A percentile compares a stretch with the other conserved stretches of the same genome.
Conservation (phyloP, 2,113 vertebrate species). For the Pao palembangensis region DNA sequence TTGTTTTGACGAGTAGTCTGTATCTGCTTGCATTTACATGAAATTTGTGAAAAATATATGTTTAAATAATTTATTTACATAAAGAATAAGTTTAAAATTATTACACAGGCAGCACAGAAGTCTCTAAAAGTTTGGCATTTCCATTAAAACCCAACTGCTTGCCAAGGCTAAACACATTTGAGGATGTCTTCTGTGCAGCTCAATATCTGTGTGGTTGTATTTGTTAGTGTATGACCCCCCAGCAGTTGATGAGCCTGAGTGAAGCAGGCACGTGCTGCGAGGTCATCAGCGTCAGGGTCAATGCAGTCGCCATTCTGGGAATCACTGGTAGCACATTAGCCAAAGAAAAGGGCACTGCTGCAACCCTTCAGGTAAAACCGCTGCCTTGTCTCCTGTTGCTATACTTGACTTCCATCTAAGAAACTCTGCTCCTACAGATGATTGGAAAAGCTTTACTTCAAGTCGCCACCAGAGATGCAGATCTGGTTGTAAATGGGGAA, state of each 20-base stretch:
- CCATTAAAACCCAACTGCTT: neutral
- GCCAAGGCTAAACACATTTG: slow-evolving; percentile 1
- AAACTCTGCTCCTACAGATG: slow-evolving; percentile 70
- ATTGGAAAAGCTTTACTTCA: slow-evolving; percentile 89
- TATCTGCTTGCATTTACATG: no score
- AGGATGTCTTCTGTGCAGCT: slow-evolving; percentile 7
- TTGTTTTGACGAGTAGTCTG: no score
- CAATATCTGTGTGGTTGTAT: slow-evolving; percentile 3
- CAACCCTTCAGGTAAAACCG: slow-evolving; percentile 83
- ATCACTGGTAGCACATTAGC: slow-evolving; percentile 91
- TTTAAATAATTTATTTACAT: no score
- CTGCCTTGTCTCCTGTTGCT: neutral
- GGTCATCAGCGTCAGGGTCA: slow-evolving; percentile 83
- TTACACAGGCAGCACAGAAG: no score
- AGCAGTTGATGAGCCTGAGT: slow-evolving; percentile 87
- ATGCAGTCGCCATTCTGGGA: slow-evolving; percentile 89
- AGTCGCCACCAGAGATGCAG: slow-evolving; percentile 81
- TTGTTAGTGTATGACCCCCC: slow-evolving; percentile 83
- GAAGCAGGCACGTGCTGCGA: slow-evolving; percentile 80
- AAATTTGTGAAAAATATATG: no score
- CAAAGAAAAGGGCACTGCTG: slow-evolving; percentile 79
- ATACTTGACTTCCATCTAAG: slow-evolving; percentile 13
- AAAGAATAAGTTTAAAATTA: no score
- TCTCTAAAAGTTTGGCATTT: neutral
- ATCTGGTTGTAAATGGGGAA: slow-evolving; percentile 89